Percentiles rank a stretch among this genome's conserved stretches.
These are phyloP conservation scores for Rallus crepitans DNA, from an alignment of 2,797 vertebrate species.

Conservation along the genomic window DNA sequence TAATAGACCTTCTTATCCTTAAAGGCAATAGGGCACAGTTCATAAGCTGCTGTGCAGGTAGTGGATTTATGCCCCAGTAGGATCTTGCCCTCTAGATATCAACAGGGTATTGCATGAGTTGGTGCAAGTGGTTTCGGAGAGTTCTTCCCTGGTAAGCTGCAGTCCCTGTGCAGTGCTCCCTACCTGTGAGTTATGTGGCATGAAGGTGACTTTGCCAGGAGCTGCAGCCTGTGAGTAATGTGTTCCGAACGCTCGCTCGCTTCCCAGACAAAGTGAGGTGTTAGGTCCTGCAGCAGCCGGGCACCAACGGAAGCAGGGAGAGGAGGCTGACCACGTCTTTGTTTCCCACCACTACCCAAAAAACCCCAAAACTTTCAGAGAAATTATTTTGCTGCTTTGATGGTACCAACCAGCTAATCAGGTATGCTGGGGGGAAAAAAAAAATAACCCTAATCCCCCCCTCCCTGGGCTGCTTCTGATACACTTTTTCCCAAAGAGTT, in stretches of 20 bases:
- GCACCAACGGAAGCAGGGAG: not conserved
- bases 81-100: fast-evolving
- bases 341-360: not conserved
- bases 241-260: not conserved
- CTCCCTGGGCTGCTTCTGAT: too few species aligned
- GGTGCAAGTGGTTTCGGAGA: not conserved
- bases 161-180: not conserved
- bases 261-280: not conserved
- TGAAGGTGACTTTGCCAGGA: slow-evolving; percentile 28
- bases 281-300: not conserved
- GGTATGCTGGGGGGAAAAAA: too few species aligned
- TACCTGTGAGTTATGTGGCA: not conserved
- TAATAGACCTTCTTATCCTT: not conserved
- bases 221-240: not conserved
- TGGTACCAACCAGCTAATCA: too few species aligned
- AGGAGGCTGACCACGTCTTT: not conserved
- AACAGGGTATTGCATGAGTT: not conserved
- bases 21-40: not conserved
- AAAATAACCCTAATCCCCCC: too few species aligned
- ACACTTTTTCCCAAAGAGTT: too few species aligned
- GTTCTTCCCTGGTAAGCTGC: not conserved
- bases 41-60: not conserved
- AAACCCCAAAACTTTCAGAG: too few species aligned
- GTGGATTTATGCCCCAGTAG: not conserved
- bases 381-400: too few species aligned